phyloP scores from a whole-genome alignment of 2,888 invertebrate genomes.

The Torymus auratus region DNA sequence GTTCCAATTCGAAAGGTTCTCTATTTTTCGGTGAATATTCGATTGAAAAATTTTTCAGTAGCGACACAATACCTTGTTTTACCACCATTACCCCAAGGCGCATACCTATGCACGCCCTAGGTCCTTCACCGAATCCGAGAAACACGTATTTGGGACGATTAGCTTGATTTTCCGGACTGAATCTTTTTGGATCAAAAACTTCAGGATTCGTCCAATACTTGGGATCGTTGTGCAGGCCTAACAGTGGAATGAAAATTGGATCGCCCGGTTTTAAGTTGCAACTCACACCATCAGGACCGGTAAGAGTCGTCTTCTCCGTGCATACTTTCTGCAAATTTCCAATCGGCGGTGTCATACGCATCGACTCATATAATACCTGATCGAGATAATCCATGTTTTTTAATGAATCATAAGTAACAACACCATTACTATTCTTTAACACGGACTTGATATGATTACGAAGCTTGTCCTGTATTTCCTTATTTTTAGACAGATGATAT shows the following conservation, averaged over 20 bases:
- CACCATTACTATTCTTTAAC: too few species aligned
- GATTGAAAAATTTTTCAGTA: not conserved
- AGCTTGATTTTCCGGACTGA: constrained; percentile 48
- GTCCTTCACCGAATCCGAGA: constrained; percentile 69
- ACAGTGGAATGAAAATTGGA: constrained; percentile 57
- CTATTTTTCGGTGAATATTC: not conserved
- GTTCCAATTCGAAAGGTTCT: constrained; percentile 17
- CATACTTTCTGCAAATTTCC: constrained; percentile 59
- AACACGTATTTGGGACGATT: constrained; percentile 60
- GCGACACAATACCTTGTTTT: constrained; percentile 56
- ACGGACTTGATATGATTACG: too few species aligned
- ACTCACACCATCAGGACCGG: constrained; percentile 63
- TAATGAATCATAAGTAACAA: too few species aligned
- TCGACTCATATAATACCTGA: constrained; percentile 45
- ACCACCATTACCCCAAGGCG: constrained; percentile 64
- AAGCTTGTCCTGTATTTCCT: too few species aligned
- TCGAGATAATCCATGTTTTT: too few species aligned
- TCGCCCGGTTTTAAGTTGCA: constrained; percentile 59
- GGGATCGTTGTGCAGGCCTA: constrained; percentile 14
- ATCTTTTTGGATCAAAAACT: constrained; percentile 41
- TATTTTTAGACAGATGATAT: too few species aligned
- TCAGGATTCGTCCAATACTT: constrained; percentile 37
- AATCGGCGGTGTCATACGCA: constrained; percentile 58
- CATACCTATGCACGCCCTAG: constrained; percentile 68
- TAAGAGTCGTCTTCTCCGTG: constrained; percentile 57